A percentile compares a stretch with the other conserved stretches of the same genome.
Conservation (phyloP, 2,797 vertebrate species). For the Pangasius macronema region DNA sequence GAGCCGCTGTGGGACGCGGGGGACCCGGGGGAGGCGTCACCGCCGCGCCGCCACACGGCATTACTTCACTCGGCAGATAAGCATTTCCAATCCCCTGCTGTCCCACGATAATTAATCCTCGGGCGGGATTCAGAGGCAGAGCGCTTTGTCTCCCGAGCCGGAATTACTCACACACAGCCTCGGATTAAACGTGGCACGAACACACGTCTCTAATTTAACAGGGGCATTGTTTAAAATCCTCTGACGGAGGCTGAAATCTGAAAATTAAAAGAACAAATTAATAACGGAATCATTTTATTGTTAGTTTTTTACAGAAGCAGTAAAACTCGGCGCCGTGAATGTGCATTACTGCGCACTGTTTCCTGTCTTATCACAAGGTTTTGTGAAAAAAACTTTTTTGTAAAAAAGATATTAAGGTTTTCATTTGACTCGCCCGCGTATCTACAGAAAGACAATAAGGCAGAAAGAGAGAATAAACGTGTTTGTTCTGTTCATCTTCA, state of each 20-base stretch:
- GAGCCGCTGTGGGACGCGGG: background rate
- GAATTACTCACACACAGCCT: slow-evolving; percentile 34
- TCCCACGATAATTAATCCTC: slow-evolving; percentile 59
- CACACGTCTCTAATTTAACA: background rate
- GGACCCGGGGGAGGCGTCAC: slow-evolving; percentile 19
- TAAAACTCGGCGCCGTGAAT: background rate
- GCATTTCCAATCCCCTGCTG: slow-evolving; percentile 52
- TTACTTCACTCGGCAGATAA: slow-evolving; percentile 50
- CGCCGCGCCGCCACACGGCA: slow-evolving; percentile 18
- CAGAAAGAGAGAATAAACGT: background rate
- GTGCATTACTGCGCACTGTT: too few species aligned
- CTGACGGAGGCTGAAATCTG: slow-evolving; percentile 22
- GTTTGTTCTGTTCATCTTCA: background rate
- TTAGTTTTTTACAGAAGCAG: background rate
- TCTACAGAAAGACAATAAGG: background rate
- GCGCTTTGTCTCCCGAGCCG: slow-evolving; percentile 49
- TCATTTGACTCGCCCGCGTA: background rate
- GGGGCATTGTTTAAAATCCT: slow-evolving; percentile 9
- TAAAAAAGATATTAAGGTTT: background rate
- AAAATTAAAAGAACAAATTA: slow-evolving; percentile 18
- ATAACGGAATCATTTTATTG: background rate
- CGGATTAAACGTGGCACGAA: slow-evolving; percentile 22
- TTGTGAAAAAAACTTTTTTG: background rate
- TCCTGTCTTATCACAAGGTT: background rate
- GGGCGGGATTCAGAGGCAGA: slow-evolving; percentile 43